phyloP scores from a whole-genome alignment of 2,888 invertebrate species.

The Drosophila mercatorum region DNA sequence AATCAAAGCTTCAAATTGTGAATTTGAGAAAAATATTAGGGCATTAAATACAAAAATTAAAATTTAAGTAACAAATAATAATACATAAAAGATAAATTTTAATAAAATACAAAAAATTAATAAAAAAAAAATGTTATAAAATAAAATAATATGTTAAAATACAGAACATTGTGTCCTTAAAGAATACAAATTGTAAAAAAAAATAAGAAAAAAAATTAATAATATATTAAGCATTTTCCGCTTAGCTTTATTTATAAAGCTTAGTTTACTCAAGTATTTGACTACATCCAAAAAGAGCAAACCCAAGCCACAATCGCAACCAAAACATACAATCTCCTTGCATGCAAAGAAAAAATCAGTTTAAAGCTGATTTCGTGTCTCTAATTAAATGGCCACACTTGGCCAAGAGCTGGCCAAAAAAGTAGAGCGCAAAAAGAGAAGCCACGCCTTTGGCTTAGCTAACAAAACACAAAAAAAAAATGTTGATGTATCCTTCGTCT shows the following conservation, averaged over 20 bases:
- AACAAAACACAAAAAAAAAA: not conserved
- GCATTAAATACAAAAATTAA: too few species aligned
- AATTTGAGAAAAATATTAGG: too few species aligned
- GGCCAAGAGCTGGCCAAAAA: not conserved
- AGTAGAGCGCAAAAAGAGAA: not conserved
- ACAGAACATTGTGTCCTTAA: too few species aligned
- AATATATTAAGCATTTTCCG: not conserved
- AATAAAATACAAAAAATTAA: too few species aligned
- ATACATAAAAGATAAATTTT: too few species aligned
- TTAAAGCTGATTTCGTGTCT: constrained; percentile 28
- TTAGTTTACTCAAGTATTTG: not conserved
- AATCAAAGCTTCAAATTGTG: too few species aligned
- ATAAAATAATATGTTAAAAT: too few species aligned
- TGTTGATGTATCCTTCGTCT: constrained; percentile 17
- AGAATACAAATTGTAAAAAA: too few species aligned
- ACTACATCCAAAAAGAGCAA: not conserved
- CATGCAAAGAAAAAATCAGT: constrained; percentile 28
- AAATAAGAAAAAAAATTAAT: too few species aligned
- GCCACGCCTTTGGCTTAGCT: constrained; percentile 30
- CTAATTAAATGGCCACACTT: constrained; percentile 47
- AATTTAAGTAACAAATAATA: too few species aligned
- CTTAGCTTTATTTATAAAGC: not conserved
- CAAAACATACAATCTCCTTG: constrained; percentile 9
- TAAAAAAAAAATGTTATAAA: too few species aligned
- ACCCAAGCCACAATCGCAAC: not conserved